Base-by-base conservation (phyloP, 2,113 vertebrate genomes). In the Equus przewalskii region DNA sequence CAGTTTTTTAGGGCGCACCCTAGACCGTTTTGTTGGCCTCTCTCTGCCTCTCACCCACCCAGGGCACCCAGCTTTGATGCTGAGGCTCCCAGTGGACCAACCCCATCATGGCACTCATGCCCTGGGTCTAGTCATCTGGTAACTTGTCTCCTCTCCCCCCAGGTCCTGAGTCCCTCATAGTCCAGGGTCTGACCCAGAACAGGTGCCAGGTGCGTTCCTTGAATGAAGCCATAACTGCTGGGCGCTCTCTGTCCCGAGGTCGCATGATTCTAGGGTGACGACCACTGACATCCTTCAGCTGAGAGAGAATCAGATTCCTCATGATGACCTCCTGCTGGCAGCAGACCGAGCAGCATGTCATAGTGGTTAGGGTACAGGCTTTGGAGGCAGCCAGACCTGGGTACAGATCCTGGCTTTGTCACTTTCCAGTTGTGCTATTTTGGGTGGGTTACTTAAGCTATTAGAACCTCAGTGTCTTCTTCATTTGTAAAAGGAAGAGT, bases 61-160 rank as follows among this genome's bases (percentile, higher is more conserved):
- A 28, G 33, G 51, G 7, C 62, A 15, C 70, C 49, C 51, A 44
- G n/a, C 49, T 83, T 54, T 60, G 36, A 24, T 18, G 75, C 15
- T 7, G 26, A 49, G 15, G 24, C 44, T 51, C 24, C 44, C 56
- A 8, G 44, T 7, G 41, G 41, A 26, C 73, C 65, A 41, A 6
- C 30, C 21, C 12, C 4, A 19, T 18, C 3, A 1, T 12, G 0
- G 24, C 24, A 24, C 28, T 69, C n/a, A 2, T 4, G 28, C 26
- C 0, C 0, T n/a, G 67, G 46, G 15, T 64, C 36, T 62, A 60
- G 24, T 11, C 6, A 1, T 9, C 51, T 21, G 6, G 19, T 62
- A 4, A 26, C 54, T 41, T 67, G 54, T 51, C 75, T 88, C 76
- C 36, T 67, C 41, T 83, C 56, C 41, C 18, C 24, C 18, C 4